Conservation (phyloP, 1,140 invertebrate species). For the Atopsyche davidsoni region DNA sequence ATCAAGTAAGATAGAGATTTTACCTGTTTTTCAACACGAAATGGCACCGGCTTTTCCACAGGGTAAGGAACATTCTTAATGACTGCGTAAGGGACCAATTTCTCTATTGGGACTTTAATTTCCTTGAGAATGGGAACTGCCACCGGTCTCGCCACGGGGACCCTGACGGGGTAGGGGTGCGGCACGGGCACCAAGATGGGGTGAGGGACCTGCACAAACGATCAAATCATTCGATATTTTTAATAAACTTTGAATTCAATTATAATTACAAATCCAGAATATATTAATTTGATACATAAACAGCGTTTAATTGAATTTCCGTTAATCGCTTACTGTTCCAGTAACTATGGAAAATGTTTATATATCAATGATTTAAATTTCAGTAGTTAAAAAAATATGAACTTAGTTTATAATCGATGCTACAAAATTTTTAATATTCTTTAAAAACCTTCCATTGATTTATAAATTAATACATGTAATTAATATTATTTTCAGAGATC, state of each 20-base stretch:
- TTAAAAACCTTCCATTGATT: no score
- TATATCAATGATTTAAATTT: no score
- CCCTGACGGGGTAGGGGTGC: slow-evolving; percentile 60
- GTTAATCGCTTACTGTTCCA: no score
- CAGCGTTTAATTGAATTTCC: no score
- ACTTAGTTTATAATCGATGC: no score
- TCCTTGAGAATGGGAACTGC: slow-evolving; percentile 59
- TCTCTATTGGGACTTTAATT: slow-evolving; percentile 58
- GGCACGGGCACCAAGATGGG: slow-evolving; percentile 57
- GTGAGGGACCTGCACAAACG: slow-evolving; percentile 54
- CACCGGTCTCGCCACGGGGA: slow-evolving; percentile 59
- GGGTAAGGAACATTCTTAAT: slow-evolving; percentile 62
- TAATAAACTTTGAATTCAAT: neutral
- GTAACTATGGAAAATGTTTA: no score
- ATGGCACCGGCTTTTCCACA: slow-evolving; percentile 59
- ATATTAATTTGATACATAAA: no score
- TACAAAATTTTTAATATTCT: no score
- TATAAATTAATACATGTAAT: no score
- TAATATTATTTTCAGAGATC: no score
- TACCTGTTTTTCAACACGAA: slow-evolving; percentile 57
- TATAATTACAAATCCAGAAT: no score
- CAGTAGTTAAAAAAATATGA: no score
- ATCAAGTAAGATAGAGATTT: slow-evolving; percentile 17
- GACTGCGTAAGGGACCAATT: slow-evolving; percentile 60
- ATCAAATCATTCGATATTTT: slow-evolving; percentile 6